Percentiles rank a stretch among this genome's conserved stretches.
Conservation (phyloP, 2,888 invertebrate species). For the Sepiola atlantica region DNA sequence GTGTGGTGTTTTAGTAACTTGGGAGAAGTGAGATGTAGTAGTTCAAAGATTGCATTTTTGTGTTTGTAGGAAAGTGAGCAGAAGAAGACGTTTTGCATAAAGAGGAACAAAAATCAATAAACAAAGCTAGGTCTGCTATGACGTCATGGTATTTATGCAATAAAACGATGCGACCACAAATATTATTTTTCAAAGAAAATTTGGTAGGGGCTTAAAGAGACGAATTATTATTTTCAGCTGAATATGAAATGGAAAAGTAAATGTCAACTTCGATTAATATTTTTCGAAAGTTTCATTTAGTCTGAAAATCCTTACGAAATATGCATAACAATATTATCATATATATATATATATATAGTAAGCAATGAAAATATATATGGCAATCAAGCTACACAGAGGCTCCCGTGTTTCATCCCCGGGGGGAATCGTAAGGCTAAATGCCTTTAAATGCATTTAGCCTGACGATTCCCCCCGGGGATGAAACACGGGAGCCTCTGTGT, state of each 20-base stretch:
- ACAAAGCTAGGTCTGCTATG: background rate
- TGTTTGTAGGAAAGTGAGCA: background rate
- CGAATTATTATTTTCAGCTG: background rate
- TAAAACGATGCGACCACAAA: background rate
- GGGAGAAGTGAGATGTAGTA: no score
- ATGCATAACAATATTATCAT: background rate
- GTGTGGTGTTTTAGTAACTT: background rate
- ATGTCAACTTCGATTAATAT: background rate
- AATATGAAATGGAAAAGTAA: background rate
- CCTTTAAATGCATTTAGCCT: no score
- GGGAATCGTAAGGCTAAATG: no score
- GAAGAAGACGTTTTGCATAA: constrained; percentile 6
- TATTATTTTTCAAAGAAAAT: no score
- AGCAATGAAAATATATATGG: no score
- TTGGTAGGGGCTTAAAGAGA: no score
- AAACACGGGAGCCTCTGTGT: no score
- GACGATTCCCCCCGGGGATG: no score
- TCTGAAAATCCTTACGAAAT: background rate
- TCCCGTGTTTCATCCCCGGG: no score
- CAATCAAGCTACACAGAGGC: no score
- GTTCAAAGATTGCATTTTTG: background rate
- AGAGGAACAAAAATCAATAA: background rate
- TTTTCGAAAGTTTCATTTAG: background rate
- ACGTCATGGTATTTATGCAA: background rate
- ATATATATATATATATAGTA: no score